Evolutionary conservation across 2,113 vertebrate species (phyloP).

Genomic region (Crotalus viridis): DNA sequence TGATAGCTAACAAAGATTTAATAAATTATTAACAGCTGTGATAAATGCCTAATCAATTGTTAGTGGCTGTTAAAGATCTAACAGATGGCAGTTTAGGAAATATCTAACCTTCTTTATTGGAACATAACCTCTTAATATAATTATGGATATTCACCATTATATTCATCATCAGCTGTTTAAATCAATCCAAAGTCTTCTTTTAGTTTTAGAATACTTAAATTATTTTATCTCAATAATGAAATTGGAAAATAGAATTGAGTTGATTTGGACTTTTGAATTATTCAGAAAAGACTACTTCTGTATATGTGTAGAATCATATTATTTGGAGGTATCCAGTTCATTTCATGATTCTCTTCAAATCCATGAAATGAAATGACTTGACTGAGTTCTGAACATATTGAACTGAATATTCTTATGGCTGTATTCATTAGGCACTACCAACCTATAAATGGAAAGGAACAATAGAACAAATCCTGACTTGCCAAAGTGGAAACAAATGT

Average conservation of each 20-base stretch:
- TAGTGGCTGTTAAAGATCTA: background rate
- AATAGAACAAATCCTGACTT: conserved; percentile 6
- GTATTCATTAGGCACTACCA: background rate
- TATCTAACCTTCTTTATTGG: background rate
- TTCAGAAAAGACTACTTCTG: background rate
- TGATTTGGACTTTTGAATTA: background rate
- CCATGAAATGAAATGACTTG: background rate
- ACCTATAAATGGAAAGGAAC: background rate
- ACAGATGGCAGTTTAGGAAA: conserved; percentile 1
- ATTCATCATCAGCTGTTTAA: background rate
- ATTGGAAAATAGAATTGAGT: background rate
- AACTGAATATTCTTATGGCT: background rate
- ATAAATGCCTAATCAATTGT: conserved; percentile 5
- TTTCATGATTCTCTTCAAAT: background rate
- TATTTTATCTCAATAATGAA: background rate
- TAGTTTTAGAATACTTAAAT: background rate
- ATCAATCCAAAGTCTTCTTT: background rate
- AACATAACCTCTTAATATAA: background rate
- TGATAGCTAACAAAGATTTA: conserved; percentile 8
- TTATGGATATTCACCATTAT: background rate
- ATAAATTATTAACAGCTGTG: conserved; percentile 17
- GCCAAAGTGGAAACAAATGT: conserved; percentile 14
- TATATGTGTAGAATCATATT: background rate
- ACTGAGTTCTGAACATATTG: background rate
- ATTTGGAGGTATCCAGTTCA: background rate